Evolutionary conservation across 64 coral and sea anemone species (phyloP), one percentile per base, ranked within the genome.

Genomic region (Stichodactyla mertensii): DNA sequence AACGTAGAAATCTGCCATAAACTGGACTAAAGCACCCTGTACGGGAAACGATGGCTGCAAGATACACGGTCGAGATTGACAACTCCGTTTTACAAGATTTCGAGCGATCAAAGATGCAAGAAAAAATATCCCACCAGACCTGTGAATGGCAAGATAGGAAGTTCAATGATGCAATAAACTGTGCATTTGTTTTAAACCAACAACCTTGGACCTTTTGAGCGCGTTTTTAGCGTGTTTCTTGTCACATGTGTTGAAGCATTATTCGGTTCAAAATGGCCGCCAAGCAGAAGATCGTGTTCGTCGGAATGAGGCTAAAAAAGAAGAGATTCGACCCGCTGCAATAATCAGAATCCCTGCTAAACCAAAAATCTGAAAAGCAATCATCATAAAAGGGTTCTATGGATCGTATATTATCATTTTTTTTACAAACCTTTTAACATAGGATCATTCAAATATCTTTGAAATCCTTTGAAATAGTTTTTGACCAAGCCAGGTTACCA

Each of bases 121-220:
- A 74, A 74, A 74, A 74, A 74, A 28, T 31, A 74, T 13, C 8
- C 69, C 13, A 13, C 20, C 18, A 22, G 62, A 74, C 53, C 78
- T 81, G 78, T 81, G 26, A 81, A 81, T 55, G n/a, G 78, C 78
- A 81, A 81, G 78, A 81, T 81, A 81, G 51, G 13, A 52, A 81
- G 52, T 81, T 81, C 78, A 81, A 54, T 54, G 53, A 81, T 53
- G 51, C 13, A 3, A 81, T 15, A 53, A 12, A 53, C 54, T 23
- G 78, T 55, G 7, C 15, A 81, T 51, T 81, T 16, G 78, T 20
- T 54, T 51, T 1, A 81, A 81, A 54, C 51, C 78, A 81, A 81
- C 78, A 81, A 55, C 78, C 78, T 81, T 55, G 78, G 20, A 55
- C 78, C 78, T 81, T 53, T 12, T n/a, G 20, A 81, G 78, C 78